Percentiles rank a stretch among this genome's conserved stretches.
phyloP scores from a whole-genome alignment of 2,888 invertebrate species.

The Nephrotoma guestfalica region DNA sequence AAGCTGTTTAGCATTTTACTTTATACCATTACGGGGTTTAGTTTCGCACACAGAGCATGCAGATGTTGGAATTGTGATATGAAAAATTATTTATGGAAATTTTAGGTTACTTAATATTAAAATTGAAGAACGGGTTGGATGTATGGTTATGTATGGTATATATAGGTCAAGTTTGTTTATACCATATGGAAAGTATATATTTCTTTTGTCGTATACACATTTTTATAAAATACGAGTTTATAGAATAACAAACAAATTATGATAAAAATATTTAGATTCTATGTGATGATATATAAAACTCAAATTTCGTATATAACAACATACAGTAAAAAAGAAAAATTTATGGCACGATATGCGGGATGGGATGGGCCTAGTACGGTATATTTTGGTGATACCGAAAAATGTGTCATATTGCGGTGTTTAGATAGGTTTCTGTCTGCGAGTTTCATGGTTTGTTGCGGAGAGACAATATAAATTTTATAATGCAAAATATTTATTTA shows the following conservation, averaged over 20 bases:
- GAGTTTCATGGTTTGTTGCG: no score
- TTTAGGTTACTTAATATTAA: not conserved
- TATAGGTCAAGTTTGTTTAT: not conserved
- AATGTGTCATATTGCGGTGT: not conserved
- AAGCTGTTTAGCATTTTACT: not conserved
- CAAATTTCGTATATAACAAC: not conserved
- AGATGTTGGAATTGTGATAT: not conserved
- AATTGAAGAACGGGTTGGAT: not conserved
- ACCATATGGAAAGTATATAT: not conserved
- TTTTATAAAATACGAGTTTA: not conserved
- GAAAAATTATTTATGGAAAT: not conserved
- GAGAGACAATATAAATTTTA: no score
- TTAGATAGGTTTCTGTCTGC: not conserved
- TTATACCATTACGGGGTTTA: not conserved
- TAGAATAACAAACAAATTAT: not conserved
- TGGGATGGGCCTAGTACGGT: not conserved
- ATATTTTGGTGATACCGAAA: not conserved
- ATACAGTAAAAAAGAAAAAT: not conserved
- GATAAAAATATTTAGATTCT: not conserved
- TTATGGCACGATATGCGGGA: not conserved
- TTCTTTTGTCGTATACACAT: not conserved
- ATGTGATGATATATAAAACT: not conserved
- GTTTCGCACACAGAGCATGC: not conserved
- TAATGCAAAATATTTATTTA: no score
- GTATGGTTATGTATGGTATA: not conserved